Conservation (phyloP, 2,888 invertebrate genomes). For the Mythimna vitellina region DNA sequence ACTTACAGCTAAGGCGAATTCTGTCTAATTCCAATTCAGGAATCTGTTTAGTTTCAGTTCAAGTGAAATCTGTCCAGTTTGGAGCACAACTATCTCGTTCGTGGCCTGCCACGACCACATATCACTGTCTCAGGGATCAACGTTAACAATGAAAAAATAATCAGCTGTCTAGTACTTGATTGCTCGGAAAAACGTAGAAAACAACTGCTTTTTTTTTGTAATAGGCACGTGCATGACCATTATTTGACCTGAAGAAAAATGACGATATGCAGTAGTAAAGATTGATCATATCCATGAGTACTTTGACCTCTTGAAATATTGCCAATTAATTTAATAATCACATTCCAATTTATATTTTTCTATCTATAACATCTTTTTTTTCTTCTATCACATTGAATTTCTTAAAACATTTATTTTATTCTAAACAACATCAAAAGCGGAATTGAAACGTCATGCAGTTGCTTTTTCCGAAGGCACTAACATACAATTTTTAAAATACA, state of each 20-base stretch:
- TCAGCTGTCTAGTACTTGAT: no score
- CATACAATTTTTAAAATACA: slow-evolving; percentile 31
- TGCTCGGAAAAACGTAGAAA: no score
- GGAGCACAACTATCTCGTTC: no score
- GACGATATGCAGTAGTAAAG: no score
- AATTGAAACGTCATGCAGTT: slow-evolving; percentile 26
- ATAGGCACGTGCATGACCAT: background rate
- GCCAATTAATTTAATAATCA: background rate
- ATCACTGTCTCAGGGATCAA: no score
- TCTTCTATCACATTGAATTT: slow-evolving; percentile 31
- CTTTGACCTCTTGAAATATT: background rate
- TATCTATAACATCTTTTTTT: background rate
- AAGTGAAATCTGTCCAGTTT: no score
- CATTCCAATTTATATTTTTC: background rate
- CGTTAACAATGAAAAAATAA: no score
- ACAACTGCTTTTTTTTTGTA: background rate
- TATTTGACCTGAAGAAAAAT: no score
- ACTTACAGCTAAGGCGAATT: no score
- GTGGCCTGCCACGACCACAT: no score
- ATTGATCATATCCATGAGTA: background rate
- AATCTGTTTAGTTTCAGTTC: no score
- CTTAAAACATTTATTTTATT: slow-evolving; percentile 7
- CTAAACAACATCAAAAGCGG: slow-evolving; percentile 53
- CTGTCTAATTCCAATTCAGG: no score
- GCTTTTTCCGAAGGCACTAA: slow-evolving; percentile 46